Conservation (phyloP, 1,140 invertebrate species). For the Atta colombica region DNA sequence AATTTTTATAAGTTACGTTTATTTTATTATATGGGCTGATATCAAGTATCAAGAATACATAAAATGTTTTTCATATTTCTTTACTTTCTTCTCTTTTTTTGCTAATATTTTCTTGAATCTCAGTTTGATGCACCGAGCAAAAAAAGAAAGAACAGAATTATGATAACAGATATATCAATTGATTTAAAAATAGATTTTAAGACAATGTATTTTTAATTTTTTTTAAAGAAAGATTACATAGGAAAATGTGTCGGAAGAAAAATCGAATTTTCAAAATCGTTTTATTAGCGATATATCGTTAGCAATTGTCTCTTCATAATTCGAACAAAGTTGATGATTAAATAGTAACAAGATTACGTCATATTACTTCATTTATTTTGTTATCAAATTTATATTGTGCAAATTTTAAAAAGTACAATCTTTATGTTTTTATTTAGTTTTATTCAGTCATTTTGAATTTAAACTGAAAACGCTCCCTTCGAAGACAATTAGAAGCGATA, state of each 20-base stretch:
- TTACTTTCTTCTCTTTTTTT: not conserved
- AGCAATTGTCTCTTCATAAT: not conserved
- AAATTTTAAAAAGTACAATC: not conserved
- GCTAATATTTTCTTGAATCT: not conserved
- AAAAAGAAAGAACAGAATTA: not conserved
- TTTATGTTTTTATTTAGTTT: not conserved
- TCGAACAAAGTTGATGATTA: not conserved
- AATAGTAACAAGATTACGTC: not conserved
- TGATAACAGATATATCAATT: not conserved
- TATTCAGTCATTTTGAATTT: not conserved
- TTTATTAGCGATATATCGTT: not conserved
- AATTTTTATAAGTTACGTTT: conserved; percentile 14
- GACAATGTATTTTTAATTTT: not conserved
- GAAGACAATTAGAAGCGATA: conserved; percentile 32
- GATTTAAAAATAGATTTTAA: not conserved
- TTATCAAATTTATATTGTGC: not conserved
- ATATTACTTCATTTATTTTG: not conserved
- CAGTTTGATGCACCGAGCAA: not conserved
- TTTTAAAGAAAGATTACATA: not conserved
- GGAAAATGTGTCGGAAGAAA: not conserved
- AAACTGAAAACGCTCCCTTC: not conserved
- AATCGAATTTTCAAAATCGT: not conserved
- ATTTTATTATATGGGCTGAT: not conserved
- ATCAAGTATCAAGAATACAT: not conserved
- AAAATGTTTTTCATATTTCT: not conserved